Evolutionary conservation across 2,113 vertebrate species (phyloP).

Genomic region (Cyanoramphus novaezelandiae): DNA sequence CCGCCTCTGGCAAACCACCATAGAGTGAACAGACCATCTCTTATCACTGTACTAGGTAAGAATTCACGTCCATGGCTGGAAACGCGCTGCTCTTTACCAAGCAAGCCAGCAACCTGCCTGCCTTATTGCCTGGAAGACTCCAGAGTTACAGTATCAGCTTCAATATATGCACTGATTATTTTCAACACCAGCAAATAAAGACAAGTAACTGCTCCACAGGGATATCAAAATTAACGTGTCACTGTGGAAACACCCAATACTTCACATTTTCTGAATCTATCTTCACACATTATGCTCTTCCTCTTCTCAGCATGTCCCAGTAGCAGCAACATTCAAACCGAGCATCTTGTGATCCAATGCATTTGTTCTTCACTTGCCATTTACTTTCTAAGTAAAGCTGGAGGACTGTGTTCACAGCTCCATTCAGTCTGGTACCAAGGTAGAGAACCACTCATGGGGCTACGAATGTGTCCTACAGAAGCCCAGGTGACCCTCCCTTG

Average conservation of each 20-base stretch:
- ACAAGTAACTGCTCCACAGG: neutral
- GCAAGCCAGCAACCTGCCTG: neutral
- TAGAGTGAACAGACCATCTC: neutral
- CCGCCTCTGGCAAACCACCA: neutral
- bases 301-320: neutral
- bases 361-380: neutral
- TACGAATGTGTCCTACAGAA: neutral
- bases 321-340: neutral
- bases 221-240: neutral
- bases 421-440: too few relatives aligned
- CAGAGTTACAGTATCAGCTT: neutral
- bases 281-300: neutral
- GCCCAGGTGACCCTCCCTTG: neutral
- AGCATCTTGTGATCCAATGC: neutral
- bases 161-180: neutral
- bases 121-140: neutral
- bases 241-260: neutral
- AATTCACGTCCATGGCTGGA: neutral
- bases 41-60: rapidly evolving
- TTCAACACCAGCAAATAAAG: neutral
- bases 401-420: neutral
- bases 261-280: neutral
- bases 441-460: rapidly evolving
- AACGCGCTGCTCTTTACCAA: neutral
- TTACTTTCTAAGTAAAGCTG: neutral